These are phyloP conservation scores for Drosophila suzukii DNA, from an alignment of 1,140 invertebrate genomes.

Conservation along the genomic window DNA sequence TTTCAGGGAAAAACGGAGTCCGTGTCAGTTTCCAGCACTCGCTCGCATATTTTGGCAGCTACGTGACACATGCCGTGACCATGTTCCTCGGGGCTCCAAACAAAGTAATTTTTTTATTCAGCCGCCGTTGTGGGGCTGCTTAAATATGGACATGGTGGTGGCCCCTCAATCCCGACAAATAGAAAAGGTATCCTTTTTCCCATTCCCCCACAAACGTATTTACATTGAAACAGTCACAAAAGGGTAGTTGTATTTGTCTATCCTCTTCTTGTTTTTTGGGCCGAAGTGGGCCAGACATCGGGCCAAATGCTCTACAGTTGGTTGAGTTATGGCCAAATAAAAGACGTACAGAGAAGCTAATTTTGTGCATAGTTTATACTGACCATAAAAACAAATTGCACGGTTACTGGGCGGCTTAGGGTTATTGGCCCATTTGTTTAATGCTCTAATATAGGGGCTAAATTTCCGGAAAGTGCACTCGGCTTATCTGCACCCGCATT, in stretches of 20 bases:
- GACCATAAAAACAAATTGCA: slow-evolving; percentile 53
- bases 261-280: background rate
- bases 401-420: slow-evolving; percentile 42
- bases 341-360: slow-evolving; percentile 48
- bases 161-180: slow-evolving; percentile 30
- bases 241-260: slow-evolving; percentile 50
- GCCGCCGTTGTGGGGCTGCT: slow-evolving; percentile 45
- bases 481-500: slow-evolving; percentile 29
- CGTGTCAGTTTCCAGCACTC: slow-evolving; percentile 65
- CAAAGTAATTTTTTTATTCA: slow-evolving; percentile 68
- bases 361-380: slow-evolving; percentile 58
- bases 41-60: slow-evolving; percentile 66
- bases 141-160: slow-evolving; percentile 66
- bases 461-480: slow-evolving; percentile 26
- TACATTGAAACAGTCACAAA: slow-evolving; percentile 58
- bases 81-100: slow-evolving; percentile 45
- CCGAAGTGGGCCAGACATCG: slow-evolving; percentile 17
- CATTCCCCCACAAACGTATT: slow-evolving; percentile 41
- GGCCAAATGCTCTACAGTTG: slow-evolving; percentile 54
- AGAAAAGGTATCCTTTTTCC: slow-evolving; percentile 59
- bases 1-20: background rate
- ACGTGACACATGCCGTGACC: slow-evolving; percentile 73
- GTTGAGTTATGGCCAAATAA: slow-evolving; percentile 57
- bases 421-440: slow-evolving; percentile 41
- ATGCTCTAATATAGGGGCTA: slow-evolving; percentile 26